A percentile compares a stretch with the other conserved stretches of the same genome.
These are phyloP conservation scores for Macrotus californicus DNA, from an alignment of 2,113 vertebrate species.

Conservation along the genomic window DNA sequence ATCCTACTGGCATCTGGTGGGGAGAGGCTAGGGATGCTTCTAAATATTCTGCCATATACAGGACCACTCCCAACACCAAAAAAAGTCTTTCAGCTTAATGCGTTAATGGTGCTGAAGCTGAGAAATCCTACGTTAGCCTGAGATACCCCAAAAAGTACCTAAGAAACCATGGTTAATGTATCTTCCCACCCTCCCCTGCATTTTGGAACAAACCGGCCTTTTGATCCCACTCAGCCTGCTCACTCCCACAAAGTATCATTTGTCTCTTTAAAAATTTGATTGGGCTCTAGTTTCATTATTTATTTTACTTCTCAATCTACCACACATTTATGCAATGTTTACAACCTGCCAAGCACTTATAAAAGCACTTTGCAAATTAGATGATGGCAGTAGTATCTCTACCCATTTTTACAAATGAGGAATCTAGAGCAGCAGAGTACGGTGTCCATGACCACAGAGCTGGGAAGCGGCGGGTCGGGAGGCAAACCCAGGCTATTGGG, in stretches of 20 bases:
- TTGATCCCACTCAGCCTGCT: not conserved
- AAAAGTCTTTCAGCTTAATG: not conserved
- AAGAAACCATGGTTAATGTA: not conserved
- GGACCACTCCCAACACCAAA: not conserved
- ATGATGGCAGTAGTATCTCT: rapidly evolving
- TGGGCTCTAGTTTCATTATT: not conserved
- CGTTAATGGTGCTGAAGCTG: rapidly evolving
- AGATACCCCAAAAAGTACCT: not conserved
- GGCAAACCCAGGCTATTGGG: not conserved
- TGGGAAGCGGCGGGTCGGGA: not conserved
- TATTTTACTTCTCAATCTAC: not conserved
- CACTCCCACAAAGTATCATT: not conserved
- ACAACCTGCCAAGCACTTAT: not conserved
- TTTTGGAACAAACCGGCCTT: not conserved
- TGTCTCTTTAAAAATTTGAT: not conserved
- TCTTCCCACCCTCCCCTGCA: not conserved
- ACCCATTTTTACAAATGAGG: not conserved
- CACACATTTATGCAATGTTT: not conserved
- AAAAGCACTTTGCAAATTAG: not conserved
- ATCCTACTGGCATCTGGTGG: not conserved
- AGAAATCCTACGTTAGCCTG: not conserved
- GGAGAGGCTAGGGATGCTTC: not conserved
- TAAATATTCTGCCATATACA: rapidly evolving
- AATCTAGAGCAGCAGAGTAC: not conserved
- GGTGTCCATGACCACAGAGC: not conserved